Percentiles rank a stretch among this genome's conserved stretches.
Evolutionary conservation across 2,888 invertebrate species (phyloP).

Genomic region (Acanthosoma haemorrhoidale): DNA sequence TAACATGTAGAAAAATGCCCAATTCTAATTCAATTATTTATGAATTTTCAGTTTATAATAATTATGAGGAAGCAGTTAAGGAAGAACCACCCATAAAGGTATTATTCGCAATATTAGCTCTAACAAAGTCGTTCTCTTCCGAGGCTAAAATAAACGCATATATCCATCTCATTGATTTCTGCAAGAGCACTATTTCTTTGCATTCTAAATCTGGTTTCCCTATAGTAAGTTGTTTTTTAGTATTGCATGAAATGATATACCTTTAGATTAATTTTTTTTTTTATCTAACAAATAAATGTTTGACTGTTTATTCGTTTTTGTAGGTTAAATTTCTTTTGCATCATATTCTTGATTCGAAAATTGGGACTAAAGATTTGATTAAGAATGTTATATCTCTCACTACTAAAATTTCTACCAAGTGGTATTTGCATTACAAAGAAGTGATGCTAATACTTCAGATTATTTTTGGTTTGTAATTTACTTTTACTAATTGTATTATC

Average conservation of each 20-base stretch:
- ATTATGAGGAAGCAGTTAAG: background rate
- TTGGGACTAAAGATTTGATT: background rate
- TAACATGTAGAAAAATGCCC: background rate
- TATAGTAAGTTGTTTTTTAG: constrained; percentile 8
- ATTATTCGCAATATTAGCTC: background rate
- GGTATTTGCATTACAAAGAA: constrained; percentile 34
- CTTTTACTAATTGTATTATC: background rate
- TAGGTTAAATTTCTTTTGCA: constrained; percentile 29
- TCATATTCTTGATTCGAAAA: background rate
- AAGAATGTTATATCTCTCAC: constrained; percentile 26
- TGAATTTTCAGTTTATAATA: background rate
- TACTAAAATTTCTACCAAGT: constrained; percentile 21
- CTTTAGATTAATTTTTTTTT: no score
- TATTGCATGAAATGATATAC: no score
- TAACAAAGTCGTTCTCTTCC: background rate
- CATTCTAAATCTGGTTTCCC: constrained; percentile 3
- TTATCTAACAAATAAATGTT: background rate
- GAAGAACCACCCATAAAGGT: background rate
- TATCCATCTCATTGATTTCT: background rate
- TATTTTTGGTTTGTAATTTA: constrained; percentile 30
- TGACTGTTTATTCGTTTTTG: constrained; percentile 1
- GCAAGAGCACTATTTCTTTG: background rate
- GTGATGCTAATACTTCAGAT: constrained; percentile 34
- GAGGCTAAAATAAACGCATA: background rate
- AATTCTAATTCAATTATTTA: background rate